Percentiles rank a stretch among this genome's conserved stretches.
Evolutionary conservation across 2,888 invertebrate species (phyloP).

Genomic region (Melanotus villosus): DNA sequence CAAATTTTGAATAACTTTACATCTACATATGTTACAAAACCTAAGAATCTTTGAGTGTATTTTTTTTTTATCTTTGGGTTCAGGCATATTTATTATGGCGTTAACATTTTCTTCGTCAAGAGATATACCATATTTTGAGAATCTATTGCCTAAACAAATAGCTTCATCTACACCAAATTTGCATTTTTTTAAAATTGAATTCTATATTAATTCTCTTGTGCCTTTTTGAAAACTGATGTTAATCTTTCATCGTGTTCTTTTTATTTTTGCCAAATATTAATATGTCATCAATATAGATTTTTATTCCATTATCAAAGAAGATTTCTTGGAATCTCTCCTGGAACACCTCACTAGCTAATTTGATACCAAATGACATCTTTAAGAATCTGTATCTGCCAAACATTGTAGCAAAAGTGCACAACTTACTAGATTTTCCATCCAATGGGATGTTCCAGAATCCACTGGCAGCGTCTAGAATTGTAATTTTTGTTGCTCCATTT

Average conservation of each 20-base stretch:
- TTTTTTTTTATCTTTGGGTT: slow-evolving; percentile 37
- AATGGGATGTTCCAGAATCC: slow-evolving; percentile 53
- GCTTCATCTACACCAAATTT: slow-evolving; percentile 5
- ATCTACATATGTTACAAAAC: neutral
- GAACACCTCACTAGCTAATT: slow-evolving; percentile 45
- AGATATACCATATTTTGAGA: slow-evolving; percentile 41
- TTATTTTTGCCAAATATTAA: slow-evolving; percentile 31
- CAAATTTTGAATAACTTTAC: slow-evolving; percentile 21
- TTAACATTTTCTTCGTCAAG: slow-evolving; percentile 44
- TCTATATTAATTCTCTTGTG: slow-evolving; percentile 31
- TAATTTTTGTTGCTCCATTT: slow-evolving; percentile 42
- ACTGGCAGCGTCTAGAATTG: slow-evolving; percentile 47
- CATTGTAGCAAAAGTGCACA: slow-evolving; percentile 46
- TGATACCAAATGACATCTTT: slow-evolving; percentile 52
- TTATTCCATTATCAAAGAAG: slow-evolving; percentile 50
- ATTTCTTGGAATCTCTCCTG: slow-evolving; percentile 38
- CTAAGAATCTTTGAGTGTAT: neutral
- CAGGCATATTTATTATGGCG: slow-evolving; percentile 44
- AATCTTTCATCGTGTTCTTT: slow-evolving; percentile 39
- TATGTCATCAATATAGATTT: slow-evolving; percentile 49
- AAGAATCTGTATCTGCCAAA: slow-evolving; percentile 49
- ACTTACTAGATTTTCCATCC: slow-evolving; percentile 44
- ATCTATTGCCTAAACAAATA: slow-evolving; percentile 37
- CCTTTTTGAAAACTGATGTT: slow-evolving; percentile 30
- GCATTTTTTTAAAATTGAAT: slow-evolving; percentile 40